Evolutionary conservation across 92 coral and sea anemone genomes (phyloP).

Genomic region (Palythoa grandis): DNA sequence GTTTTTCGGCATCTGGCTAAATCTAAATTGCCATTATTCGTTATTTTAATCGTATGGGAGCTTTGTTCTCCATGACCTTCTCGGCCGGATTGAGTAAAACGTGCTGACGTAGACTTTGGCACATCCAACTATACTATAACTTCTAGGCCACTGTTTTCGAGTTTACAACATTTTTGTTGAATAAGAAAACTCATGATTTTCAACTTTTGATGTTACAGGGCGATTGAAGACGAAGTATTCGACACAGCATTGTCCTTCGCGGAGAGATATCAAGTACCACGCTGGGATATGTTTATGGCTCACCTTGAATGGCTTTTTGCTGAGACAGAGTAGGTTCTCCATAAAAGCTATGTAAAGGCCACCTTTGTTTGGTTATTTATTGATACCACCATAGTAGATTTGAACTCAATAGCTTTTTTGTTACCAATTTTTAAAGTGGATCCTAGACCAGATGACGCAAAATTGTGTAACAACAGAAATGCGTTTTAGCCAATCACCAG

Average conservation of each 20-base stretch:
- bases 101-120: too few species aligned
- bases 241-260: slow-evolving; percentile 92
- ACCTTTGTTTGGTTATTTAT: background rate
- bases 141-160: background rate
- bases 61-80: too few species aligned
- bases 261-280: slow-evolving; percentile 84
- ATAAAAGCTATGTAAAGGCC: background rate
- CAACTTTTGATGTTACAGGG: slow-evolving; percentile 56
- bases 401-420: too few species aligned
- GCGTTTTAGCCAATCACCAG: too few species aligned
- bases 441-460: too few species aligned
- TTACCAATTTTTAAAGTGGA: too few species aligned
- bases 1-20: too few species aligned
- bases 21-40: too few species aligned
- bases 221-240: slow-evolving; percentile 83
- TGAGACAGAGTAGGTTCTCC: slow-evolving; percentile 79
- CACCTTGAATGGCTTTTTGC: slow-evolving; percentile 95
- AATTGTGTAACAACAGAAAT: too few species aligned
- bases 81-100: too few species aligned
- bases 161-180: background rate
- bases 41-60: too few species aligned
- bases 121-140: too few species aligned
- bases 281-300: slow-evolving; percentile 93
- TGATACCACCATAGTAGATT: background rate
- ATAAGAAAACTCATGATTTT: background rate